phyloP scores from a whole-genome alignment of 2,888 invertebrate genomes.

The Agelastica alni region DNA sequence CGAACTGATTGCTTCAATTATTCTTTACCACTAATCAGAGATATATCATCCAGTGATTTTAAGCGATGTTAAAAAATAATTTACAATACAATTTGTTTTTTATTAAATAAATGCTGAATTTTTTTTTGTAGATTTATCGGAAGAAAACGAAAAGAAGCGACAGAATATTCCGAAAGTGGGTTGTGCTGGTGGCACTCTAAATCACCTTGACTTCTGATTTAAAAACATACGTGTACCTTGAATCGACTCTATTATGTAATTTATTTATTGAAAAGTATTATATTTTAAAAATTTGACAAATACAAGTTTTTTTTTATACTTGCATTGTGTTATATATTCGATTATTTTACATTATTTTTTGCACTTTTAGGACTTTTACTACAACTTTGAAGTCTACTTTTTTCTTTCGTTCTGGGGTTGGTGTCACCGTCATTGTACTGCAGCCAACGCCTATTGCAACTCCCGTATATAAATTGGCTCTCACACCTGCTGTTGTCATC shows the following conservation, averaged over 20 bases:
- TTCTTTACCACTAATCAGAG: no score
- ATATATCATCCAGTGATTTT: no score
- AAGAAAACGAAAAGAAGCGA: constrained; percentile 38
- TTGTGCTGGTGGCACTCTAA: constrained; percentile 65
- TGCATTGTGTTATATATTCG: no score
- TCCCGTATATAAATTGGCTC: no score
- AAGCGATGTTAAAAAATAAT: background rate
- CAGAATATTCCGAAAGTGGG: constrained; percentile 64
- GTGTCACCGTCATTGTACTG: no score
- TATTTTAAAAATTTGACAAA: constrained; percentile 38
- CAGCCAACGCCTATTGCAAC: no score
- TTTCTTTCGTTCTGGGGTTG: no score
- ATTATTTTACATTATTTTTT: no score
- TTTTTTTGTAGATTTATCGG: constrained; percentile 35
- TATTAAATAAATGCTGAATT: background rate
- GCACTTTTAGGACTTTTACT: no score
- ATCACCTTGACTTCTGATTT: constrained; percentile 66
- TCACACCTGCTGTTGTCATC: no score
- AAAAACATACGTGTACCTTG: constrained; percentile 31
- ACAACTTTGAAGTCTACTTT: no score
- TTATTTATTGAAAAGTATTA: constrained; percentile 46
- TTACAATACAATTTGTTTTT: background rate
- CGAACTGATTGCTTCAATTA: no score
- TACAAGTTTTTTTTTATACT: constrained; percentile 27
- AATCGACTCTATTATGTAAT: constrained; percentile 32